phyloP scores from a whole-genome alignment of 2,888 invertebrate species.

The Tetranychus piercei region DNA sequence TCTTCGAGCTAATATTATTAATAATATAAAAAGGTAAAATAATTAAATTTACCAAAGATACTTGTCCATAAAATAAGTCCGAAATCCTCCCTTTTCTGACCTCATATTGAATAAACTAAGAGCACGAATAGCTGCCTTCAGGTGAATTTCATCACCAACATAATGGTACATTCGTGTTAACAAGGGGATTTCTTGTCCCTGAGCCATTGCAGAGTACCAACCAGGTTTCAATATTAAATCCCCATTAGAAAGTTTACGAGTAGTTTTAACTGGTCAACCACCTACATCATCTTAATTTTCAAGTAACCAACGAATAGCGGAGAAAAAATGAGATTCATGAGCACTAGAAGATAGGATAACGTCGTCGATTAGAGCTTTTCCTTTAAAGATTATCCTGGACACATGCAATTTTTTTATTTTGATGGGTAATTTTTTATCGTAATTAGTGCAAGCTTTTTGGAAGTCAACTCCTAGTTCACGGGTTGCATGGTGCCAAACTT shows the following conservation, averaged over 20 bases:
- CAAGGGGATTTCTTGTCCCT: conserved; percentile 84
- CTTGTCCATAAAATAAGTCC: conserved; percentile 63
- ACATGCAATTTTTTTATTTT: conserved; percentile 24
- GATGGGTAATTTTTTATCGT: conserved; percentile 20
- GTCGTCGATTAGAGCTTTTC: conserved; percentile 54
- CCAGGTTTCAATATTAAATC: conserved; percentile 61
- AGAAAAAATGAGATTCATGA: conserved; percentile 74
- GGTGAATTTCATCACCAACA: conserved; percentile 39
- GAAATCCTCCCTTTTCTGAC: conserved; percentile 58
- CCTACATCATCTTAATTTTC: conserved; percentile 65
- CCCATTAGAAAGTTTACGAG: conserved; percentile 43
- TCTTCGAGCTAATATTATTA: too few species aligned
- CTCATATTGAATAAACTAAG: conserved; percentile 55
- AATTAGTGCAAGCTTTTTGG: conserved; percentile 54
- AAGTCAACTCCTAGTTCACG: conserved; percentile 74
- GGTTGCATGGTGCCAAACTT: conserved; percentile 54
- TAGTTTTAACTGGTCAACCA: conserved; percentile 81
- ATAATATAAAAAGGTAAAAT: too few species aligned
- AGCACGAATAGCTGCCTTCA: conserved; percentile 61
- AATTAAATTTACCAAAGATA: conserved; percentile 56
- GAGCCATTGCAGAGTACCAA: conserved; percentile 96
- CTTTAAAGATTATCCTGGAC: conserved; percentile 37
- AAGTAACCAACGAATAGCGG: conserved; percentile 82
- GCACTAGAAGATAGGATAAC: conserved; percentile 59
- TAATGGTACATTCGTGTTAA: conserved; percentile 63